A percentile compares a stretch with the other conserved stretches of the same genome.
Conservation (phyloP, 2,797 vertebrate species). For the Enteromius treurensis region DNA sequence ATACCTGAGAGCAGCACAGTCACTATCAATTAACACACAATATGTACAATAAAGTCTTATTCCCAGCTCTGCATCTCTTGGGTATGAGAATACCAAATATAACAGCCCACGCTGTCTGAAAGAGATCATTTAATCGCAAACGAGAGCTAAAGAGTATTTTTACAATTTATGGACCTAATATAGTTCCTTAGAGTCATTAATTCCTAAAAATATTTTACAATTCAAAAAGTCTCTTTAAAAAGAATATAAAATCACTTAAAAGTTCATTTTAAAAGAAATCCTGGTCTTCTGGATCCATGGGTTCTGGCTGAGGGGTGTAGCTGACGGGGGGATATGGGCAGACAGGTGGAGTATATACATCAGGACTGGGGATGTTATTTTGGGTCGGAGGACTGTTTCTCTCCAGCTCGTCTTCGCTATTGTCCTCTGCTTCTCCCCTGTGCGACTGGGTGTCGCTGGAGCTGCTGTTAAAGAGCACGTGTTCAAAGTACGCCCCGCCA, state of each 20-base stretch:
- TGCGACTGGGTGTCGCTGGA: slow-evolving; percentile 19
- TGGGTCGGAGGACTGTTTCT: slow-evolving; percentile 8
- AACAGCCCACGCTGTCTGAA: slow-evolving; percentile 1
- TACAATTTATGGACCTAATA: neutral
- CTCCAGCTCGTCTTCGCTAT: slow-evolving; percentile 60
- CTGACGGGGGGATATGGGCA: slow-evolving; percentile 39
- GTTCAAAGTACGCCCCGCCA: slow-evolving; percentile 74
- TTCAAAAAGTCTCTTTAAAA: slow-evolving; percentile 14
- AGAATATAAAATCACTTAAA: neutral
- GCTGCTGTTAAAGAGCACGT: slow-evolving; percentile 71
- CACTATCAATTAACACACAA: slow-evolving; percentile 30
- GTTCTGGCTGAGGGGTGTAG: slow-evolving; percentile 32
- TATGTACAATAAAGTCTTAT: slow-evolving; percentile 21
- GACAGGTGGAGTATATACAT: neutral
- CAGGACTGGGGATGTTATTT: slow-evolving; percentile 8
- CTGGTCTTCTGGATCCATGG: slow-evolving; percentile 45
- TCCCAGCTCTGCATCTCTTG: slow-evolving; percentile 25
- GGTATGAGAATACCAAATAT: slow-evolving; percentile 12
- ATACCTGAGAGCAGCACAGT: slow-evolving; percentile 41
- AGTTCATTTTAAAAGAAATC: slow-evolving; percentile 53
- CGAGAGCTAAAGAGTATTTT: neutral
- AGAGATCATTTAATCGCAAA: slow-evolving; percentile 30
- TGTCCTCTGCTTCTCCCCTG: slow-evolving; percentile 41
- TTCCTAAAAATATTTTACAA: slow-evolving; percentile 9
- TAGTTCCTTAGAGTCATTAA: slow-evolving; percentile 8